phyloP scores from a whole-genome alignment of 2,797 vertebrate species.

The Crax fasciolata region DNA sequence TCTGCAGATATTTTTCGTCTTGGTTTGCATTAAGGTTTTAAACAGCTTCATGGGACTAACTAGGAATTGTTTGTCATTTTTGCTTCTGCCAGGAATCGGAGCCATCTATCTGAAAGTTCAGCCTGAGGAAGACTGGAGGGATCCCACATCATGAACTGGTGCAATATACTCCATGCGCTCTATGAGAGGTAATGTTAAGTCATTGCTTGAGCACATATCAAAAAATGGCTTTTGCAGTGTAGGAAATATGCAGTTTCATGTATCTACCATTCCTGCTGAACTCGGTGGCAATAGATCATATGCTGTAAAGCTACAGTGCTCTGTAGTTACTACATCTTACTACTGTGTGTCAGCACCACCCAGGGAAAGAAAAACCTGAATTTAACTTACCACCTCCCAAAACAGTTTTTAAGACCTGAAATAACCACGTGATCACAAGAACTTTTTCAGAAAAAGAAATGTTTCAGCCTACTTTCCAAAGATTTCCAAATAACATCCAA shows the following conservation, averaged over 20 bases:
- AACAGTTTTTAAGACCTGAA: background rate
- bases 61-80: slow-evolving; percentile 6
- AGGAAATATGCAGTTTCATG: background rate
- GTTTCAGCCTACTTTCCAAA: background rate
- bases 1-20: background rate
- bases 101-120: background rate
- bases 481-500: background rate
- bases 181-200: background rate
- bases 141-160: accelerated
- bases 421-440: background rate
- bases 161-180: accelerated
- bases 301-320: background rate
- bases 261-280: background rate
- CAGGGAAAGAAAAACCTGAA: background rate
- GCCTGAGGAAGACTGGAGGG: background rate
- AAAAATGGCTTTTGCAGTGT: background rate
- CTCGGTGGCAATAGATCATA: background rate
- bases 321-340: background rate
- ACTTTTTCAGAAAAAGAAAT: background rate
- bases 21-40: background rate
- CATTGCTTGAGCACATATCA: accelerated
- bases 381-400: background rate
- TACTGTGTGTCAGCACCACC: background rate
- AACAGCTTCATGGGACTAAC: background rate
- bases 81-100: background rate